Evolutionary conservation across 1,140 invertebrate genomes (phyloP), one percentile per base, ranked within the genome.

Genomic region (Trachelipus rathkii): DNA sequence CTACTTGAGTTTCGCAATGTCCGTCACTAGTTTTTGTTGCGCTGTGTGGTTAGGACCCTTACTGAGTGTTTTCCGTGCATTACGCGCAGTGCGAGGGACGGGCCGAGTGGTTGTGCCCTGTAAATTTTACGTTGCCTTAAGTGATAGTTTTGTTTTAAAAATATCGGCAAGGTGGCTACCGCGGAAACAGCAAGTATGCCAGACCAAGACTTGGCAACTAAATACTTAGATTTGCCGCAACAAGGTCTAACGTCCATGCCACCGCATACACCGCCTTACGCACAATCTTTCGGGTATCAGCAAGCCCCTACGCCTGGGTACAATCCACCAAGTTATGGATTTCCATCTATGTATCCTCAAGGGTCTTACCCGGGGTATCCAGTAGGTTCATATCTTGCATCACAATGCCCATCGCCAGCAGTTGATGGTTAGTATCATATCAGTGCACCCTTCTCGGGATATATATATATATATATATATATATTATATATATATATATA

Each of bases 231-330:
- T 68, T 66, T 78, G n/a, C 77, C 77, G 21, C 77, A 78, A 50
- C 75, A 78, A 44, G 79, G 79, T 15, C 71, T 78, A 44, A 44
- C 77, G 15, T 73, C 72, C 46, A 80, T 81, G 75, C 77, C 79
- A 60, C 77, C 79, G 60, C 79, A 81, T 60, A 81, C 79, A 43
- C 79, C 79, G 66, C 79, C 79, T 53, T 81, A 81, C 77, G 77
- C 79, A 71, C 79, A 81, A 71, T 74, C 77, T 72, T 68, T 81
- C 11, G 77, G 74, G 74, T 81, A 81, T 76, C 79, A 81, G 53
- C 79, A 81, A 74, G 75, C 77, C 24, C 78, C 79, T 67, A 78
- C 77, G 23, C 79, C 79, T n/a, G 77, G 77, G 15, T 81, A 81
- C 73, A 81, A 81, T 33, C 79, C 79, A 5, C 79, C 79, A 23